Base-by-base conservation (phyloP, 2,113 vertebrate genomes). In the Centrocercus urophasianus region DNA sequence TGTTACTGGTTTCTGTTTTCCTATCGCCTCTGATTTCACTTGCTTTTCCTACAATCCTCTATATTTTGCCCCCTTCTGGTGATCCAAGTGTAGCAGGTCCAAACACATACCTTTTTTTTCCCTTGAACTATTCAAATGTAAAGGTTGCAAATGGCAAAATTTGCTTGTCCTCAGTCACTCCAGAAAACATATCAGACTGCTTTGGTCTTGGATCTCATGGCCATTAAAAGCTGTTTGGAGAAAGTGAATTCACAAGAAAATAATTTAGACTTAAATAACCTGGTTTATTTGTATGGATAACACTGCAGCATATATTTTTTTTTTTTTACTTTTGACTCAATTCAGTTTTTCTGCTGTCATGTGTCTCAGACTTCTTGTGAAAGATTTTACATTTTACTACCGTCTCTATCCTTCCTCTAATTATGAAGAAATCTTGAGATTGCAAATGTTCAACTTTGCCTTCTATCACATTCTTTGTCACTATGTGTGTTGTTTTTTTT, bases 251-350 rank as follows among this genome's bases (percentile, higher is more conserved):
- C 73, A 67, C 42, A 69, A 79, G 34, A 86, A 93, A 96, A 93
- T 88, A 83, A 71, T 93, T 93, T 78, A 92, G 70, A 77, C 10
- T 65, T 90, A 96, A 97, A 96, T 48, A 66, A 88, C 40, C 36
- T 66, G 56, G 20, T 65, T 67, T 50, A 57, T 83, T 81, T 25
- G 10, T 59, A n/a, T 25, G 21, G 77, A 38, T 13, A 86, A 81
- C 16, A 81, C 79, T 93, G 40, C 38, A 64, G 70, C 48, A 50
- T 14, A 32, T 24, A 36, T 38, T 38, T 38, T 38, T 9, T 38
- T 93, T 96, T 95, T 69, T 24, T 90, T 43, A 59, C 27, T 65
- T 76, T 60, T 79, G 75, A 52, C 7, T 47, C 16, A 73, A 34
- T 56, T 28, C 59, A 45, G 25, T 91, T 89, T 88, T 28, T 48